These are phyloP conservation scores for Sycophila sp. DNA, from an alignment of 1,140 invertebrate genomes.

Conservation along the genomic window DNA sequence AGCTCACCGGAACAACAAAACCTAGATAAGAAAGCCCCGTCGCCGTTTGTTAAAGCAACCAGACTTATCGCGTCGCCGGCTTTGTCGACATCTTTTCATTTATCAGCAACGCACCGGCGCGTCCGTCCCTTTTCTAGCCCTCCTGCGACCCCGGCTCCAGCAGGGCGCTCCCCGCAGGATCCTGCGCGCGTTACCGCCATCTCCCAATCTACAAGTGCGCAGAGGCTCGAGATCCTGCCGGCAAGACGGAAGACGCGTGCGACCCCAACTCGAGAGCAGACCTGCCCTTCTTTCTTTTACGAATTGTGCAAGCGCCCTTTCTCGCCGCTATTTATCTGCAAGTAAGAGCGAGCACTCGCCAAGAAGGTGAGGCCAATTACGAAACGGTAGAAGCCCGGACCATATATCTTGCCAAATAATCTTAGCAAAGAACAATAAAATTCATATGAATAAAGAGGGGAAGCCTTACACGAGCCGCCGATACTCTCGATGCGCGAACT, in stretches of 20 bases:
- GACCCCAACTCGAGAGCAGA: too few relatives aligned
- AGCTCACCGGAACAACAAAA: not conserved
- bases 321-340: too few relatives aligned
- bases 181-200: not conserved
- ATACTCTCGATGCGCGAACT: slow-evolving; percentile 29
- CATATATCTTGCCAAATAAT: slow-evolving; percentile 23
- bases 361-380: slow-evolving; percentile 32
- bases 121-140: not conserved
- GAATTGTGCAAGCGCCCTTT: slow-evolving; percentile 32
- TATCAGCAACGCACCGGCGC: slow-evolving; percentile 8
- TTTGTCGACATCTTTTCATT: slow-evolving; percentile 4
- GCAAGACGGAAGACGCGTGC: slow-evolving; percentile 16
- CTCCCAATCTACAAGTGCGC: not conserved
- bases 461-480: not conserved
- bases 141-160: not conserved
- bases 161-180: not conserved
- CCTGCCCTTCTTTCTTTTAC: slow-evolving; percentile 47
- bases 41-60: not conserved
- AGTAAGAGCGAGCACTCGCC: too few relatives aligned
- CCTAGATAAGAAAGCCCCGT: not conserved
- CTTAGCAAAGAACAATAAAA: slow-evolving; percentile 32
- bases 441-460: slow-evolving; percentile 24
- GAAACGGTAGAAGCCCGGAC: not conserved
- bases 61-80: not conserved
- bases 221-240: not conserved